Evolutionary conservation across 35 echinoderm and acorn worm genomes (phyloP).

Genomic region (Apostichopus parvimensis): DNA sequence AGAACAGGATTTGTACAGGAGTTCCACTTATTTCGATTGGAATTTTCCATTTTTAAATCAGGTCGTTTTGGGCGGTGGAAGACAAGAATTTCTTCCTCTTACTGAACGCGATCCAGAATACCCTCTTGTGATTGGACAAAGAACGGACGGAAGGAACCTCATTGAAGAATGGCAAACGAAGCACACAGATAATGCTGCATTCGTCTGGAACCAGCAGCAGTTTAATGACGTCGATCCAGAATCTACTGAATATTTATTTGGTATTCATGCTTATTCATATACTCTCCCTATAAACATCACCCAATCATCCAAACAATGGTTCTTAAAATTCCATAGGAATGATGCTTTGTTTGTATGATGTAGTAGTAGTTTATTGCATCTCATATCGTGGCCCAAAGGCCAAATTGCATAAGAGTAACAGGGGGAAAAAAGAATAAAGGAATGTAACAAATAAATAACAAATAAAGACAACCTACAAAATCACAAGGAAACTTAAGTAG

Average conservation of each 20-base stretch:
- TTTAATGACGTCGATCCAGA: slow-evolving; percentile 44
- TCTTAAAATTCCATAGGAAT: too few species aligned
- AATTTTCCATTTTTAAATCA: neutral
- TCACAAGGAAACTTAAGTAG: too few species aligned
- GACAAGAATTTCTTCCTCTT: slow-evolving; percentile 39
- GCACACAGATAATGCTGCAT: neutral
- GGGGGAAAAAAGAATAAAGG: too few species aligned
- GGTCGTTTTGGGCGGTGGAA: slow-evolving; percentile 73
- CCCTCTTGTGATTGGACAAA: neutral
- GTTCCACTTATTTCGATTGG: too few species aligned
- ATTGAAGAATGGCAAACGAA: slow-evolving; percentile 52
- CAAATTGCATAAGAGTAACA: too few species aligned
- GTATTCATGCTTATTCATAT: neutral
- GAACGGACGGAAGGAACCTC: slow-evolving; percentile 66
- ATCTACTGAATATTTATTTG: neutral
- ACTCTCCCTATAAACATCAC: neutral
- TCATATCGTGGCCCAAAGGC: too few species aligned
- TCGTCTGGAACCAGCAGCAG: slow-evolving; percentile 44
- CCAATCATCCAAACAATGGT: too few species aligned
- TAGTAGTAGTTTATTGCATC: too few species aligned
- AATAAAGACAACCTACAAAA: too few species aligned
- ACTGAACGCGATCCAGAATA: slow-evolving; percentile 54
- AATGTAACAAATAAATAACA: too few species aligned
- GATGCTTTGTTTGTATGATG: too few species aligned
- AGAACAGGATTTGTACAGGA: too few species aligned